A percentile compares a stretch with the other conserved stretches of the same genome.
Evolutionary conservation across 2,888 invertebrate genomes (phyloP).

Genomic region (Protodeltote pygarga): DNA sequence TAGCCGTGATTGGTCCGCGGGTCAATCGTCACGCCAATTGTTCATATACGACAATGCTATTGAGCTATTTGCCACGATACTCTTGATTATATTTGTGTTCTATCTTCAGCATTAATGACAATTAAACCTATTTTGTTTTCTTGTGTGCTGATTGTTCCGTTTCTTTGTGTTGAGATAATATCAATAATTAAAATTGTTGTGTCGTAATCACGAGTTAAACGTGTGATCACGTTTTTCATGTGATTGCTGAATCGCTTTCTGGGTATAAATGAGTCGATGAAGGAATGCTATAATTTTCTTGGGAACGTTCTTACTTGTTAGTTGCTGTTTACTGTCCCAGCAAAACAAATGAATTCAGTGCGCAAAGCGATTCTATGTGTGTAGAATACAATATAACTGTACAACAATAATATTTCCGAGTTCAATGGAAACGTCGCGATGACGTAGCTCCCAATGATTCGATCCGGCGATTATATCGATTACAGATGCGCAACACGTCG

Average conservation of each 20-base stretch:
- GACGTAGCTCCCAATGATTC: conserved; percentile 46
- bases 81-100: conserved; percentile 47
- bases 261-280: conserved; percentile 1
- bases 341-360: too few relatives aligned
- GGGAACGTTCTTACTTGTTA: not conserved
- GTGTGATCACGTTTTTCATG: conserved; percentile 10
- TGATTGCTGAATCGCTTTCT: conserved; percentile 11
- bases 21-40: conserved; percentile 68
- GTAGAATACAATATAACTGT: conserved; percentile 2
- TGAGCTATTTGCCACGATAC: conserved; percentile 62
- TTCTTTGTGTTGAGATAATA: conserved; percentile 32
- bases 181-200: conserved; percentile 20
- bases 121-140: conserved; percentile 37
- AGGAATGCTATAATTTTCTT: conserved; percentile 1
- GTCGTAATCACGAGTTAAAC: conserved; percentile 16
- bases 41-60: conserved; percentile 62
- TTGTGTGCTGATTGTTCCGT: conserved; percentile 31
- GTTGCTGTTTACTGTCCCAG: too few relatives aligned
- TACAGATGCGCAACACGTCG: conserved; percentile 60
- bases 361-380: too few relatives aligned
- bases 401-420: conserved; percentile 21
- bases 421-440: conserved; percentile 40
- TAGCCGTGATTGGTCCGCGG: conserved; percentile 79
- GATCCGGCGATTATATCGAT: conserved; percentile 56
- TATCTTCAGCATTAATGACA: conserved; percentile 32